Evolutionary conservation across 2,888 invertebrate genomes (phyloP).

Genomic region (Spialia ferax): DNA sequence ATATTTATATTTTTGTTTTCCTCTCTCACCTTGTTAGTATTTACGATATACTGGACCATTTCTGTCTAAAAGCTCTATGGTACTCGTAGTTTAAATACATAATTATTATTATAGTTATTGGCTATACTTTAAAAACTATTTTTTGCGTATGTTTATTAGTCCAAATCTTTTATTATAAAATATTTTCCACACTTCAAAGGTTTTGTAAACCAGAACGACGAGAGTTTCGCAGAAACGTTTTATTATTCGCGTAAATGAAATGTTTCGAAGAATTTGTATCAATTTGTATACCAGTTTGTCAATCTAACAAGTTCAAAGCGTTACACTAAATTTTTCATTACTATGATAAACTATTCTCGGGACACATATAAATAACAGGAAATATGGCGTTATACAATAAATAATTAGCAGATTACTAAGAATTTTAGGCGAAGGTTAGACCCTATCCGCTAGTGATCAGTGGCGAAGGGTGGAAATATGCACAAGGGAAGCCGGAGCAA

Average conservation of each 20-base stretch:
- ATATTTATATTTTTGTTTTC: no score
- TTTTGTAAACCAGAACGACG: background rate
- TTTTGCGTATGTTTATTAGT: background rate
- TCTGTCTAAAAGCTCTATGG: no score
- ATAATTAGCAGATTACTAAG: background rate
- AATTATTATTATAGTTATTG: no score
- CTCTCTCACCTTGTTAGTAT: no score
- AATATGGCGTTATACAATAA: background rate
- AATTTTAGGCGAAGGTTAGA: background rate
- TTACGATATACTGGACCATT: no score
- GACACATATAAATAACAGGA: background rate
- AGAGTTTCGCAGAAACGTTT: background rate
- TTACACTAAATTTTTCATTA: background rate
- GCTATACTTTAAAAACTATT: no score
- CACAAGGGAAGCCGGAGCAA: no score
- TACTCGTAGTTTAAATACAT: no score
- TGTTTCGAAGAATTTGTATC: constrained; percentile 7
- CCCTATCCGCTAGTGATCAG: background rate
- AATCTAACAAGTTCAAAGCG: constrained; percentile 9
- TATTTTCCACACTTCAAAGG: background rate
- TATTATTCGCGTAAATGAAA: background rate
- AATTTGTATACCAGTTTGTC: constrained; percentile 9
- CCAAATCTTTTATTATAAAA: background rate
- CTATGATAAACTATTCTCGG: constrained; percentile 8
- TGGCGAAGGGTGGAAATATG: no score